Evolutionary conservation across 1,140 invertebrate species (phyloP), one percentile per base, ranked within the genome.

Genomic region (Tachypleus tridentatus): DNA sequence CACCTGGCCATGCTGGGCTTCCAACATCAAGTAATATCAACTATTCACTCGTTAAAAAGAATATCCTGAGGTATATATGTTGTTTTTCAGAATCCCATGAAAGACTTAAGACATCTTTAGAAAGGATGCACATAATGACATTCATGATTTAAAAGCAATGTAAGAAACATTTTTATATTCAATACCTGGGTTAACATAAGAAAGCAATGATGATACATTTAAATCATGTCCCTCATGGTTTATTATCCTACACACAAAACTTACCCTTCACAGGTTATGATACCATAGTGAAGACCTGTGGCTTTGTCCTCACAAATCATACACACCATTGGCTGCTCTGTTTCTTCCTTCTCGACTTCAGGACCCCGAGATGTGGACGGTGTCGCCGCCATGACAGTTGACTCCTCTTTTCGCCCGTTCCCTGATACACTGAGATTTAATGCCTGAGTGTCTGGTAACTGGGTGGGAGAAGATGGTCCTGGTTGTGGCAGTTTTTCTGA

Each of bases 301-400:
- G 93, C 93, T 73, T 93, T 93, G 76, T 97, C 94, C 76, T 96
- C 92, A 77, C 94, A 97, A 67, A 97, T 97, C 91, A 96, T 96
- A 77, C 94, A 97, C 64, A 97, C 92, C 86, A 96, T 90, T 4
- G 90, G 91, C 78, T 91, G 89, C 68, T 94, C 91, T 53, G 62
- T 61, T 47, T 57, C 64, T 29, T 63, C 57, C 9, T 63, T 61
- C 9, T 63, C 65, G 5, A 58, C 63, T 3, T 64, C 53, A 29
- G 54, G 63, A 49, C 48, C 10, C 29, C 52, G 4, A n/a, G 57
- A 48, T 8, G 4, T 51, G 6, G 58, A 60, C 10, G 59, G 58
- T 47, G 61, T 51, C 11, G 50, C 47, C n/a, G 64, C 47, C 47
- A 11, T 11, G 49, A 49, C 11, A 7, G n/a, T 51, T 11, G 48